Evolutionary conservation across 1,140 invertebrate genomes (phyloP).

Genomic region (Drosophila busckii): DNA sequence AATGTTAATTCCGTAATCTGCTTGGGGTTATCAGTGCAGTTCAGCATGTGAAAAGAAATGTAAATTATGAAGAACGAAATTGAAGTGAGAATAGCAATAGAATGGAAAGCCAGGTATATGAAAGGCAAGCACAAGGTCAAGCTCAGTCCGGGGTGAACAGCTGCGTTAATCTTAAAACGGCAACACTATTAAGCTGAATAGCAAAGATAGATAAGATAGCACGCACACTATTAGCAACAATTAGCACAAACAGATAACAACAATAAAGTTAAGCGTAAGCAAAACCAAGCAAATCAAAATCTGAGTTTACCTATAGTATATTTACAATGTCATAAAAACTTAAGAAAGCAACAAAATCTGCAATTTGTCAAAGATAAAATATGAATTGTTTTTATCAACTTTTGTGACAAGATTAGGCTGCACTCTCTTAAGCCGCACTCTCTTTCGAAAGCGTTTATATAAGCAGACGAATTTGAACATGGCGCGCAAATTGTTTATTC

Average conservation of each 20-base stretch:
- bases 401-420: no score
- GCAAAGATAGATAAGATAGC: conserved; percentile 49
- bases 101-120: conserved; percentile 50
- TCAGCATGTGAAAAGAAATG: conserved; percentile 39
- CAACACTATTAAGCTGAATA: conserved; percentile 19
- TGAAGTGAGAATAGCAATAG: not conserved
- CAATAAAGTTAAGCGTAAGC: conserved; percentile 21
- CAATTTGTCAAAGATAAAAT: no score
- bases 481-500: conserved; percentile 65
- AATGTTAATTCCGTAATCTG: conserved; percentile 53
- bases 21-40: conserved; percentile 52
- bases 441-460: conserved; percentile 45
- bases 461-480: conserved; percentile 45
- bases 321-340: no score
- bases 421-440: conserved; percentile 11
- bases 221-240: conserved; percentile 53
- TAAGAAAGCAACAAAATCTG: no score
- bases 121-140: conserved; percentile 61
- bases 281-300: conserved; percentile 14
- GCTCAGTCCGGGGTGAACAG: not conserved
- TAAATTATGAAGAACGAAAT: conserved; percentile 30
- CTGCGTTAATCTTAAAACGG: conserved; percentile 10
- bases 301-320: no score
- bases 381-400: no score
- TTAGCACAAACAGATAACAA: conserved; percentile 45